A percentile compares a stretch with the other conserved stretches of the same genome.
These are phyloP conservation scores for Heliconius himera DNA, from an alignment of 1,140 invertebrate genomes.

Conservation along the genomic window DNA sequence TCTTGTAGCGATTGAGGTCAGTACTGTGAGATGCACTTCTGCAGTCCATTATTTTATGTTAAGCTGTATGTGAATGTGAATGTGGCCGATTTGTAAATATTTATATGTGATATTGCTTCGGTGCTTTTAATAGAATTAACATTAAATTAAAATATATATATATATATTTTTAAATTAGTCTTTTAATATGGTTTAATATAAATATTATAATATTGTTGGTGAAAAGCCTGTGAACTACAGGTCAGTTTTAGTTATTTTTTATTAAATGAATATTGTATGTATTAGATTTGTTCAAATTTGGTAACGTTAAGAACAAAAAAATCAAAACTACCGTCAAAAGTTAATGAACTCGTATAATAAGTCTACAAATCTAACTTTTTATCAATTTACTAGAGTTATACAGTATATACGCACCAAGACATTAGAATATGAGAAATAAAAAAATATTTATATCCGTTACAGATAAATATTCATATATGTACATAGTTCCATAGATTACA, in stretches of 20 bases:
- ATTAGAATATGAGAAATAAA: too few relatives aligned
- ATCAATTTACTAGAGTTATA: background rate
- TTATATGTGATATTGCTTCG: background rate
- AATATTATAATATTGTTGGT: too few relatives aligned
- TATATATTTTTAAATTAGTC: too few relatives aligned
- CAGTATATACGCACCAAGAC: background rate
- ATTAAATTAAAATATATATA: too few relatives aligned
- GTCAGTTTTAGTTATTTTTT: too few relatives aligned
- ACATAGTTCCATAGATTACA: background rate
- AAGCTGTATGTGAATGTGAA: slow-evolving; percentile 10
- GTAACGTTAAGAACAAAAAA: background rate
- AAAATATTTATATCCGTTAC: too few relatives aligned
- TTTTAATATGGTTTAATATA: too few relatives aligned
- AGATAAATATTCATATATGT: background rate
- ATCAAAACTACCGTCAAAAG: background rate
- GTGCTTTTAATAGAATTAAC: background rate
- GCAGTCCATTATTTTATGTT: slow-evolving; percentile 35
- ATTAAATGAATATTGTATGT: too few relatives aligned
- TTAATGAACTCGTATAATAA: background rate
- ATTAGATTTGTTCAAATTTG: background rate
- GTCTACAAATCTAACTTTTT: background rate
- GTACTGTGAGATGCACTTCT: slow-evolving; percentile 35
- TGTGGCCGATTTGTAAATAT: background rate
- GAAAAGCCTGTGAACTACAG: too few relatives aligned
- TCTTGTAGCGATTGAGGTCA: slow-evolving; percentile 38